These are phyloP conservation scores for Andrena fulva DNA, from an alignment of 2,888 invertebrate species.

Conservation along the genomic window DNA sequence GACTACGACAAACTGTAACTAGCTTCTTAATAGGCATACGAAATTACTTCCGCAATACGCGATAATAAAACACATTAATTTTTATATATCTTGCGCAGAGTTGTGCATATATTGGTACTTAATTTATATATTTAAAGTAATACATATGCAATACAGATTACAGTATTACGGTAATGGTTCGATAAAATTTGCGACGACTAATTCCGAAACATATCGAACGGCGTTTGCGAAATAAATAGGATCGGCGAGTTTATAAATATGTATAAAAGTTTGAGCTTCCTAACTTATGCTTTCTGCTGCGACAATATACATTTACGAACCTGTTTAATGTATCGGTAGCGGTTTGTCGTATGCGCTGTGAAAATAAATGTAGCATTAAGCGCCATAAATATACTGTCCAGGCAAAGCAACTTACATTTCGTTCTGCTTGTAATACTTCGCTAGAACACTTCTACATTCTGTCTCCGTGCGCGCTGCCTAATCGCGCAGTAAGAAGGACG, in stretches of 20 bases:
- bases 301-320: conserved; percentile 51
- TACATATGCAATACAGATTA: conserved; percentile 8
- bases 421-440: conserved; percentile 3
- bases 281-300: conserved; percentile 39
- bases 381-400: conserved; percentile 15
- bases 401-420: conserved; percentile 6
- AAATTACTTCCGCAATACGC: conserved; percentile 17
- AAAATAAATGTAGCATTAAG: conserved; percentile 26
- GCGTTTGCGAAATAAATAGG: conserved; percentile 27
- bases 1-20: conserved; percentile 73
- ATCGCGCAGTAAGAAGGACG: neutral
- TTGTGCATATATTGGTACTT: conserved; percentile 4
- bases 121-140: conserved; percentile 21
- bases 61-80: conserved; percentile 22
- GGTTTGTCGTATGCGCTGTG: conserved; percentile 14
- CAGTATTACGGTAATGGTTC: conserved; percentile 20
- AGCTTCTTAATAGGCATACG: neutral
- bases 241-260: conserved; percentile 22
- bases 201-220: conserved; percentile 19
- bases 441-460: neutral
- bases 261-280: conserved; percentile 13
- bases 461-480: no score
- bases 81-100: conserved; percentile 3
- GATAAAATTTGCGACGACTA: conserved; percentile 14
- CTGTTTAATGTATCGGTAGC: conserved; percentile 9